Conservation (phyloP, 2,797 vertebrate genomes). For the Cryptoprocta ferox region DNA sequence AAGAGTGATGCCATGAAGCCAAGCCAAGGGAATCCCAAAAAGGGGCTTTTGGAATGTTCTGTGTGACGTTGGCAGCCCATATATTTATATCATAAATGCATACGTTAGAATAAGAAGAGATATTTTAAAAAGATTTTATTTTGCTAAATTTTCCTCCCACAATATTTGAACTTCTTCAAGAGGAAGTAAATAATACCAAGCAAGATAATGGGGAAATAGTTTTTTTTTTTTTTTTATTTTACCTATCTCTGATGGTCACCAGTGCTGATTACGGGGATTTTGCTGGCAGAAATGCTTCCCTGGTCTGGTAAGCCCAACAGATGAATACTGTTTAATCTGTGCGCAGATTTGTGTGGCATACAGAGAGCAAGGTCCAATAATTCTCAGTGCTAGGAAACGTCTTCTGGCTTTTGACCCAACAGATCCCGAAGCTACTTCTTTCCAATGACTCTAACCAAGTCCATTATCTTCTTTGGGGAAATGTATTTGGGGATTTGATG, state of each 20-base stretch:
- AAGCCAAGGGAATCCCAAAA: background rate
- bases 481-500: background rate
- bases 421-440: conserved; percentile 74
- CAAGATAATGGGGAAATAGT: background rate
- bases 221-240: background rate
- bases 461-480: background rate
- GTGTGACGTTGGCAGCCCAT: background rate
- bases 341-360: conserved; percentile 30
- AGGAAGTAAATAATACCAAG: background rate
- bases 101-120: background rate
- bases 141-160: background rate
- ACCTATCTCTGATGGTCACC: background rate
- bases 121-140: background rate
- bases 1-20: background rate
- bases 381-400: background rate
- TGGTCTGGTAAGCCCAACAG: background rate
- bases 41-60: background rate
- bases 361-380: background rate
- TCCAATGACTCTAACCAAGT: conserved; percentile 23
- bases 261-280: conserved; percentile 27
- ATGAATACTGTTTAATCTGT: background rate
- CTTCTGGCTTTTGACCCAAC: background rate
- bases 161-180: conserved; percentile 12
- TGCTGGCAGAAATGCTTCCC: background rate
- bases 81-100: background rate